Evolutionary conservation across 2,797 vertebrate species (phyloP).

Genomic region (Ptychadena robeensis): DNA sequence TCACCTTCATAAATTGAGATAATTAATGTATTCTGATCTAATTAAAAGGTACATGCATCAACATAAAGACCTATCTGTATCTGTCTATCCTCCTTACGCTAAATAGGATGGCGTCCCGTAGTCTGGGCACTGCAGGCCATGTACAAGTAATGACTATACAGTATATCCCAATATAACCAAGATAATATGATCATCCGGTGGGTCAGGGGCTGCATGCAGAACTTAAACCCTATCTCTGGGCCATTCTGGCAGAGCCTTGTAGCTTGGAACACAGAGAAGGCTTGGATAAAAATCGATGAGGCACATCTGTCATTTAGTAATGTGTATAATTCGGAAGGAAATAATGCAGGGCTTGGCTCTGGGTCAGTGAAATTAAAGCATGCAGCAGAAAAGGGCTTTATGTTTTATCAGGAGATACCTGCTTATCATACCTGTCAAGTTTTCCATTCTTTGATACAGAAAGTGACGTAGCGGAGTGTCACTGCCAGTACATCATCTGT

Average conservation of each 20-base stretch:
- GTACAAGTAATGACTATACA: not conserved
- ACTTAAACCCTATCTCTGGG: not conserved
- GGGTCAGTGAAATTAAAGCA: not conserved
- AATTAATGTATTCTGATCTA: constrained; percentile 34
- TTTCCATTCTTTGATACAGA: too few species aligned
- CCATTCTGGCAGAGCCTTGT: not conserved
- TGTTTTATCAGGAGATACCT: not conserved
- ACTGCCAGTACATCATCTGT: too few species aligned
- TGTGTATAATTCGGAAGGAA: not conserved
- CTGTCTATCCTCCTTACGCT: constrained; percentile 5
- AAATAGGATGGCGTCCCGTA: not conserved
- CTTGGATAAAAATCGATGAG: too few species aligned
- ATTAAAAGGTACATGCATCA: constrained; percentile 24
- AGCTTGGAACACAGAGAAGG: not conserved
- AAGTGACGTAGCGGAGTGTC: too few species aligned
- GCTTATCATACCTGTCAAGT: too few species aligned
- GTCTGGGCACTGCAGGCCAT: constrained; percentile 12
- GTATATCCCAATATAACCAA: not conserved
- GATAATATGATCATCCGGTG: not conserved
- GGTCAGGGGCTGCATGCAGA: too few species aligned
- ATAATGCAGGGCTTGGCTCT: not conserved
- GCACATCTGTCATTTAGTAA: not conserved
- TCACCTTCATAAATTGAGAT: constrained; percentile 28
- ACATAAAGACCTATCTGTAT: constrained; percentile 10
- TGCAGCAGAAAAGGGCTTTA: not conserved